Evolutionary conservation across 2,797 vertebrate species (phyloP).

Genomic region (Pseudomugil gertrudae): DNA sequence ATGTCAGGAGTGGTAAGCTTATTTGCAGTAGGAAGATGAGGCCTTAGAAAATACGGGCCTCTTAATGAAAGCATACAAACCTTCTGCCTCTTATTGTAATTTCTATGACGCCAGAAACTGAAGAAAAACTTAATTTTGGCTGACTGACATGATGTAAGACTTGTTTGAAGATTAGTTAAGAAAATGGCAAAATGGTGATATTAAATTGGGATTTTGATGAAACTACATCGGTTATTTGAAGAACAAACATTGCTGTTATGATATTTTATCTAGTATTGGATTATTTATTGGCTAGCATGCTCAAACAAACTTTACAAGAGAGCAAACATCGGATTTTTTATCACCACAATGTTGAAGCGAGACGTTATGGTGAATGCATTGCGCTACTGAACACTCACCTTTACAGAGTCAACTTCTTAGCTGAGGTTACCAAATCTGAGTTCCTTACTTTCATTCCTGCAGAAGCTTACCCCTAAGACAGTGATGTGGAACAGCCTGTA

Average conservation of each 20-base stretch:
- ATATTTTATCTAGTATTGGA: background rate
- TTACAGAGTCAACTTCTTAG: background rate
- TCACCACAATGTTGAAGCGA: background rate
- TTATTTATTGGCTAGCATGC: constrained; percentile 22
- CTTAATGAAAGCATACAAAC: constrained; percentile 15
- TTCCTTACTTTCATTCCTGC: constrained; percentile 5
- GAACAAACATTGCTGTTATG: background rate
- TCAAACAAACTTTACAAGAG: constrained; percentile 33
- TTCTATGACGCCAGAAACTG: constrained; percentile 20
- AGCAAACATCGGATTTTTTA: constrained; percentile 2
- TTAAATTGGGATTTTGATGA: background rate
- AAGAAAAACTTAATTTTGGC: constrained; percentile 28
- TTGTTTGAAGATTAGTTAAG: constrained; percentile 8
- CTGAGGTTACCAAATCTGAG: constrained; percentile 5
- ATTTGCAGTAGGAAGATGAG: constrained; percentile 1
- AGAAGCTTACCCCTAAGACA: background rate
- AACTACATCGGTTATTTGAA: constrained; percentile 12
- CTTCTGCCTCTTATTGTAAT: background rate
- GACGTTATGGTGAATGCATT: constrained; percentile 1
- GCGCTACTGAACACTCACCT: constrained; percentile 7
- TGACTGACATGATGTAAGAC: constrained; percentile 8
- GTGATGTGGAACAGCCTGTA: constrained; percentile 13
- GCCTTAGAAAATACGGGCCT: background rate
- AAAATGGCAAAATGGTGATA: background rate
- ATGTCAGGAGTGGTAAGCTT: constrained; percentile 9